Percentiles rank a stretch among this genome's conserved stretches.
These are phyloP conservation scores for Zoanthus sociatus DNA, from an alignment of 92 coral and sea anemone genomes.

Conservation along the genomic window DNA sequence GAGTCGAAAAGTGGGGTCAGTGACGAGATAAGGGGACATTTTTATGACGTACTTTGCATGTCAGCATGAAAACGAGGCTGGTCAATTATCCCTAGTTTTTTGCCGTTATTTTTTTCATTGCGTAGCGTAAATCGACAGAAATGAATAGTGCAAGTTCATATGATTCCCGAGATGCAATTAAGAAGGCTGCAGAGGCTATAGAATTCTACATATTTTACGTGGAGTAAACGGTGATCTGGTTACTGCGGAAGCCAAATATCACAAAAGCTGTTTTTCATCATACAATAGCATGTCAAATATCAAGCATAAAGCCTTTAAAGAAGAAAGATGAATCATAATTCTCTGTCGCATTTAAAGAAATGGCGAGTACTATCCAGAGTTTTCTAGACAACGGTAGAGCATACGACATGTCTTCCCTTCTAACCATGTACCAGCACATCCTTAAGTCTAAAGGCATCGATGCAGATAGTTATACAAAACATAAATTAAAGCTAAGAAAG, in stretches of 20 bases:
- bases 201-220: not conserved
- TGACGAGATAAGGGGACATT: no score
- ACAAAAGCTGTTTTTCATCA: not conserved
- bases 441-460: not conserved
- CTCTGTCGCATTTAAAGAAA: not conserved
- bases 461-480: not conserved
- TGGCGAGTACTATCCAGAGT: not conserved
- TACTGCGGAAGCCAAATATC: not conserved
- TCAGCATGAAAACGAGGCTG: no score
- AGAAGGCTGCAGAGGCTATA: not conserved
- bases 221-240: not conserved
- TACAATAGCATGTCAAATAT: not conserved
- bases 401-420: not conserved
- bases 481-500: not conserved
- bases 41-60: no score
- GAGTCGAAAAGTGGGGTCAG: no score
- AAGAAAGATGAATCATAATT: conserved; percentile 1
- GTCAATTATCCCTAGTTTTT: no score
- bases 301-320: not conserved
- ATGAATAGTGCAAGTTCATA: not conserved
- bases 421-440: not conserved
- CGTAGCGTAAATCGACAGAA: not conserved
- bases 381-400: not conserved
- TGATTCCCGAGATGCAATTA: not conserved
- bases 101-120: no score